Evolutionary conservation across 2,888 invertebrate species (phyloP).

Genomic region (Chirona hameri): DNA sequence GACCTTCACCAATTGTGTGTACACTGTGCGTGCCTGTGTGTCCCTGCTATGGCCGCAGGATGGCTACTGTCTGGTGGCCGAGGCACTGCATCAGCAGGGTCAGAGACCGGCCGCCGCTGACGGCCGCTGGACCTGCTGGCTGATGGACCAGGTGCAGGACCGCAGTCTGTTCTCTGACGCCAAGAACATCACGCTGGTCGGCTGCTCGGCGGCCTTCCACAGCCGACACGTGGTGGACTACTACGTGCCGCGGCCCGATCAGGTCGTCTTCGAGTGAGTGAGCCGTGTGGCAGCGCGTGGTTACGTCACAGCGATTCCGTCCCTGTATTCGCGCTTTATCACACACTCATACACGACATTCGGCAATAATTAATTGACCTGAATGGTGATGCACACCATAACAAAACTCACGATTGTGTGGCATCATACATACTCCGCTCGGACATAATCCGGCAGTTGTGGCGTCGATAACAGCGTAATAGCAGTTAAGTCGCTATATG

Average conservation of each 20-base stretch:
- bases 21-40: background rate
- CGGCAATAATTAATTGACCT: too few relatives aligned
- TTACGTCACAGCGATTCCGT: too few relatives aligned
- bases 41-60: background rate
- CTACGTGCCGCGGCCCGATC: background rate
- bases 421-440: too few relatives aligned
- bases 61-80: conserved; percentile 6
- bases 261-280: background rate
- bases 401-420: too few relatives aligned
- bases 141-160: conserved; percentile 1
- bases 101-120: background rate
- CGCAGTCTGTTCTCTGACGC: background rate
- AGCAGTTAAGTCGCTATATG: too few relatives aligned
- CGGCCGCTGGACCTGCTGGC: conserved; percentile 5
- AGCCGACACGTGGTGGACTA: background rate
- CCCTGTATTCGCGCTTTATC: too few relatives aligned
- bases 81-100: background rate
- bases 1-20: too few relatives aligned
- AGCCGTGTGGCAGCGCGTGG: too few relatives aligned
- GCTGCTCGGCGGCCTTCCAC: background rate
- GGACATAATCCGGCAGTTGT: too few relatives aligned
- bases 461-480: too few relatives aligned
- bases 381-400: too few relatives aligned
- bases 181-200: background rate
- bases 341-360: too few relatives aligned